Evolutionary conservation across 2,797 vertebrate genomes (phyloP), one percentile per base, ranked within the genome.

Genomic region (Tapera naevia): DNA sequence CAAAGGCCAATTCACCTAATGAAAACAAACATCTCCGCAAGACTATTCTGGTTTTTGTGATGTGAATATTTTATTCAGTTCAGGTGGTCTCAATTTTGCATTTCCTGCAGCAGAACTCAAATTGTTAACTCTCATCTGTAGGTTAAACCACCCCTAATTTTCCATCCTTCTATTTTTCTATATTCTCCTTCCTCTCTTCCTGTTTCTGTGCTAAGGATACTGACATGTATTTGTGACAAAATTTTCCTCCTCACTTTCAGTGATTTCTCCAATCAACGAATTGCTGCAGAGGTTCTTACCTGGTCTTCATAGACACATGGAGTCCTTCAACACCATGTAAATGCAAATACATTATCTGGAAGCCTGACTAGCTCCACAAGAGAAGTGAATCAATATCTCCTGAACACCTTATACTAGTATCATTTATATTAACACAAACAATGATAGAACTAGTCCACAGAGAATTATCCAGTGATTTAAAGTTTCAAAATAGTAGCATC

Each of bases 151-250:
- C 12, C 11, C 32, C 71, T 87, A 32, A 80, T 91, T 96, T 96
- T 96, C 95, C 91, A 96, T 94, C 91, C 86, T 94, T 87, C 86
- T 87, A 89, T 94, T 96, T 91, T 90, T 90, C 51, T 61, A 17
- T 80, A 54, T 80, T 88, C 50, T 94, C 16, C 60, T 90, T 93
- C 89, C 67, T 94, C 41, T 94, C 64, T 93, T 95, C 89, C 96
- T 89, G 83, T 74, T 95, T 85, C 93, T 90, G 15, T 35, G 46
- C 33, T 74, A 93, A 91, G 86, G 71, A 74, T 76, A 72, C 46
- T 65, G 80, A 90, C 66, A 87, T 65, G 57, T 88, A 80, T 75
- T 92, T 88, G 48, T 0, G 5, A 76, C 21, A 61, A 72, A 64
- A 71, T 66, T 80, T 92, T 85, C 43, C 45, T 74, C 48, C 57